Evolutionary conservation across 2,888 invertebrate genomes (phyloP), one percentile per base, ranked within the genome.

Genomic region (Phalera bucephala): DNA sequence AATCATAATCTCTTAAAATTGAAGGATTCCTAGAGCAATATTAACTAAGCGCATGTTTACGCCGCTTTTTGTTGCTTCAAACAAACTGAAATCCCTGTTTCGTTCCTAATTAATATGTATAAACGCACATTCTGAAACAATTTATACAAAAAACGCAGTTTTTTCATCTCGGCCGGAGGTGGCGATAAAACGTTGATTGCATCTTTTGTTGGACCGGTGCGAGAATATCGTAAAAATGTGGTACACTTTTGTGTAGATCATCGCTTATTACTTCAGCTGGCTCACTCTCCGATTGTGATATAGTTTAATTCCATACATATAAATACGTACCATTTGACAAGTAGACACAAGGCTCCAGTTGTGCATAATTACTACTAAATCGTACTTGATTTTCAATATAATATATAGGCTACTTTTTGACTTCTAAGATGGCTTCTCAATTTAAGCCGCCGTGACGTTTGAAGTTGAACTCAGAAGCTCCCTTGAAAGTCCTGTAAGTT

Each of bases 151-250:
- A 26, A 26, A 12, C 7, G 10, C 22, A 37, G 35, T 37, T 61
- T 60, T 60, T 62, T 47, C 55, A 51, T 41, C 43, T 31, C 38
- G 32, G 44, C 59, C 51, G 45, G 54, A 55, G 58, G 52, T 48
- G 49, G 53, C 41, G 53, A 57, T 64, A 62, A 58, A 64, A 52
- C 50, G 55, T 58, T 62, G 60, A 64, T 64, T 64, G 60, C 56
- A 52, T 47, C 56, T 57, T 60, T 60, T 60, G 58, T 62, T n/a
- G n/a, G n/a, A 33, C 36, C 34, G 50, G 23, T 17, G 36, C 36
- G 45, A 41, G 19, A 39, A 34, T 43, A 9, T 57, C 64, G 60
- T 61, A 60, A 64, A 62, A 58, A 58, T 61, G 52, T 51, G 55
- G 48, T 44, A 25, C 33, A 46, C 45, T 47, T 52, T 56, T 51